Evolutionary conservation across 2,797 vertebrate species (phyloP), one percentile per base, ranked within the genome.

Genomic region (Percopsis omiscomaycus): DNA sequence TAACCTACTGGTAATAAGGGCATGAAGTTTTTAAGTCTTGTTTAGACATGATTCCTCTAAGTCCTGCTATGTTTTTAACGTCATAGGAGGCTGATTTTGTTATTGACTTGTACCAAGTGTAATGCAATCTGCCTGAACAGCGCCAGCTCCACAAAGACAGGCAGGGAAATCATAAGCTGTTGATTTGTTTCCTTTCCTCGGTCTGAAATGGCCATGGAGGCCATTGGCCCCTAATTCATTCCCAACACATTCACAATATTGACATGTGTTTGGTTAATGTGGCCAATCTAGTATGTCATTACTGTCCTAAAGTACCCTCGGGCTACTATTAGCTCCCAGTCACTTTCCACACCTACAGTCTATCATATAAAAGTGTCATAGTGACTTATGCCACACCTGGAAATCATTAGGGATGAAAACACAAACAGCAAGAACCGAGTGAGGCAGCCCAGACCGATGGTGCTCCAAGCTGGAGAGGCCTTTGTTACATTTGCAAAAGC

Each of bases 311-410:
- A 78, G 53, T 59, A 50, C 75, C 86, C 79, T 77, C 70, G 15
- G 82, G 84, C 76, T 73, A 68, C 77, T 71, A 87, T 89, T 85
- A 83, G 71, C 3, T 3, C 75, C 74, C 74, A 71, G 68, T 75
- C 76, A 76, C 66, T 69, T 70, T 76, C 61, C 61, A 62, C 80
- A 80, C 74, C 61, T 61, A 77, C 73, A 67, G 74, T 74, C 58
- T 54, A 69, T 80, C 72, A 74, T 77, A 81, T 79, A 84, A 89
- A 88, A 75, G 74, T 88, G 84, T 82, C 86, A 82, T 27, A 10
- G 29, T 77, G 86, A 88, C 77, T 78, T 83, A 80, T 65, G 55
- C 37, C 32, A 65, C 69, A 88, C 83, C 86, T 91, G 88, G 85
- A 85, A 75, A 57, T 79, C 73, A 83, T 90, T 84, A 84, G 29